These are phyloP conservation scores for Dreissena rostriformis DNA, from an alignment of 1,140 invertebrate species.

Conservation along the genomic window DNA sequence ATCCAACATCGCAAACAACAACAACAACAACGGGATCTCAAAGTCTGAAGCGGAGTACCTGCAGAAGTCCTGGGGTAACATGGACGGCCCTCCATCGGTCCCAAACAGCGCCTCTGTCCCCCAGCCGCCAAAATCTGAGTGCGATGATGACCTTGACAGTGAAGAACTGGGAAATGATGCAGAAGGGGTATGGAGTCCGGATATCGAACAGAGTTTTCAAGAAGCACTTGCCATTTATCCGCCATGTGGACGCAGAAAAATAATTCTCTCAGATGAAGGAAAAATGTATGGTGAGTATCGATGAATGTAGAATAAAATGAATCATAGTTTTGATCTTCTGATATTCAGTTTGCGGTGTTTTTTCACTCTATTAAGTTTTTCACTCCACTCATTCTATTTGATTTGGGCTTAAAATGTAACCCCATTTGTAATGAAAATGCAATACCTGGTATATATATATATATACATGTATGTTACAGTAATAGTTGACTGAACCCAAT, in stretches of 20 bases:
- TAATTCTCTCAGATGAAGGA: slow-evolving; percentile 99
- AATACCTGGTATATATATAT: no score
- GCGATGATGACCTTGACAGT: slow-evolving; percentile 58
- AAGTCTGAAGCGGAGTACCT: slow-evolving; percentile 59
- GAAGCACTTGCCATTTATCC: slow-evolving; percentile 99
- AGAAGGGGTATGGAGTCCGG: slow-evolving; percentile 99
- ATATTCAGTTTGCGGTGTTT: neutral
- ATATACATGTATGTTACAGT: no score
- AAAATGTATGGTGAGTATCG: slow-evolving; percentile 99
- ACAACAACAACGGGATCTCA: slow-evolving; percentile 42
- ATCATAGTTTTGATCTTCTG: neutral
- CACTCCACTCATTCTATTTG: neutral
- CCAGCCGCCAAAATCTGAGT: slow-evolving; percentile 64
- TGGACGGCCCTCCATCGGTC: slow-evolving; percentile 33
- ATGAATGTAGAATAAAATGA: neutral
- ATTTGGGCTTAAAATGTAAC: no score
- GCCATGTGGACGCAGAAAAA: slow-evolving; percentile 99
- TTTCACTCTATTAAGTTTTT: neutral
- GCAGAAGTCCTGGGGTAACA: slow-evolving; percentile 72
- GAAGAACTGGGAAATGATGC: slow-evolving; percentile 87
- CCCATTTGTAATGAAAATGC: no score
- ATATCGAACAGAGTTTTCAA: slow-evolving; percentile 99
- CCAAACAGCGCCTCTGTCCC: slow-evolving; percentile 19
- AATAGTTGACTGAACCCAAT: no score
- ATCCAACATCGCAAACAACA: slow-evolving; percentile 20